These are phyloP conservation scores for Metopia argyrocephala DNA, from an alignment of 2,888 invertebrate genomes.

Conservation along the genomic window DNA sequence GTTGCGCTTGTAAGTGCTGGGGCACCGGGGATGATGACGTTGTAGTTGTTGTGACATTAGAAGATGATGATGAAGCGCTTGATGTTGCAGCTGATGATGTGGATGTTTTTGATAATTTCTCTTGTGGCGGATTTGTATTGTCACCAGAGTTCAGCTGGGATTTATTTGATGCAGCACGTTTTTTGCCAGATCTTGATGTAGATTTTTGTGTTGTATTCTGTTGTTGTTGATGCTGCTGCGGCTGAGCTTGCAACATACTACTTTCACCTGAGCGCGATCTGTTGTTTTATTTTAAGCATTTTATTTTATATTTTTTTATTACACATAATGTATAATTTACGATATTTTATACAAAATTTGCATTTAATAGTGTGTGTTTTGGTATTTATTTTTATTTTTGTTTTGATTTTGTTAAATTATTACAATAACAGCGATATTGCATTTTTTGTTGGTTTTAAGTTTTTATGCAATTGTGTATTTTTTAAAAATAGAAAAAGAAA, in stretches of 20 bases:
- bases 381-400: constrained; percentile 26
- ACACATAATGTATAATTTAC: constrained; percentile 22
- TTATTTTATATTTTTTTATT: constrained; percentile 15
- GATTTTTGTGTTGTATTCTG: constrained; percentile 66
- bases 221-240: constrained; percentile 65
- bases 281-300: constrained; percentile 37
- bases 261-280: constrained; percentile 75
- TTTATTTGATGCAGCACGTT: constrained; percentile 74
- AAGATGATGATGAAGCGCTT: constrained; percentile 16
- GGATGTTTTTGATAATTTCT: constrained; percentile 68
- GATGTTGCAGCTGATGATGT: constrained; percentile 59
- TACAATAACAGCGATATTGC: not conserved
- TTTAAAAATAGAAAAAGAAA: constrained; percentile 44
- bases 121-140: constrained; percentile 62
- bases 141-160: constrained; percentile 62
- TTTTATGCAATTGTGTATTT: not conserved
- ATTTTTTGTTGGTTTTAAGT: constrained; percentile 2
- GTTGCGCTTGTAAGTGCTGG: constrained; percentile 47
- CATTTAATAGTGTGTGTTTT: constrained; percentile 4
- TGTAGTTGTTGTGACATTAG: not conserved
- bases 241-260: constrained; percentile 67
- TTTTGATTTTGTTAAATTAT: not conserved
- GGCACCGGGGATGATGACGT: constrained; percentile 36
- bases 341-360: not conserved
- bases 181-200: constrained; percentile 76